A percentile compares a stretch with the other conserved stretches of the same genome.
Conservation (phyloP, 2,113 vertebrate species). For the Balaeniceps rex region DNA sequence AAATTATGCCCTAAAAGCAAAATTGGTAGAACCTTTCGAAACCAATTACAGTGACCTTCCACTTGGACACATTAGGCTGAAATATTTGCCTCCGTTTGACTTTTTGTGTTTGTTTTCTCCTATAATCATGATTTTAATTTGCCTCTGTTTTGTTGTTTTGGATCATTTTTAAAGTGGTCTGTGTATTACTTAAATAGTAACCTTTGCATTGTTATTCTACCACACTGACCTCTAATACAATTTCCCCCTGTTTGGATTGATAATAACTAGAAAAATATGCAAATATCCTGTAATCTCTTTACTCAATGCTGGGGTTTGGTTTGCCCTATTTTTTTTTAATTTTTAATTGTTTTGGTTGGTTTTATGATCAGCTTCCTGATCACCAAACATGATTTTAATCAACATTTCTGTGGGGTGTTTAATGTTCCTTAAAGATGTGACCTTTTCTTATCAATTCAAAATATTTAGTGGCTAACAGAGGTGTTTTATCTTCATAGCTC, state of each 20-base stretch:
- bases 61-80: not conserved
- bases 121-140: slow-evolving; percentile 29
- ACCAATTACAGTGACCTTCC: slow-evolving; percentile 1
- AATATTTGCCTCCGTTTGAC: not conserved
- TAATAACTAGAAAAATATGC: slow-evolving; percentile 27
- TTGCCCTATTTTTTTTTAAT: not conserved
- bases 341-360: not conserved
- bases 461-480: not conserved
- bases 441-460: not conserved
- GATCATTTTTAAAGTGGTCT: not conserved
- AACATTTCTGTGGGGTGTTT: not conserved
- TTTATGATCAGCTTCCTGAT: not conserved
- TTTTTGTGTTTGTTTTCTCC: not conserved
- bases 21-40: not conserved
- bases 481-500: not conserved
- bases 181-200: not conserved
- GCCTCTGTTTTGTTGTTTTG: not conserved
- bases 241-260: not conserved
- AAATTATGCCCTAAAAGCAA: not conserved
- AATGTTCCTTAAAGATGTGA: not conserved
- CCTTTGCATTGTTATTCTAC: slow-evolving; percentile 18
- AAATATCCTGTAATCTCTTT: not conserved
- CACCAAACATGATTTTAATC: not conserved
- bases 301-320: not conserved
- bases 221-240: not conserved